A percentile compares a stretch with the other conserved stretches of the same genome.
phyloP scores from a whole-genome alignment of 2,888 invertebrate genomes.

The Branchellion lobata region DNA sequence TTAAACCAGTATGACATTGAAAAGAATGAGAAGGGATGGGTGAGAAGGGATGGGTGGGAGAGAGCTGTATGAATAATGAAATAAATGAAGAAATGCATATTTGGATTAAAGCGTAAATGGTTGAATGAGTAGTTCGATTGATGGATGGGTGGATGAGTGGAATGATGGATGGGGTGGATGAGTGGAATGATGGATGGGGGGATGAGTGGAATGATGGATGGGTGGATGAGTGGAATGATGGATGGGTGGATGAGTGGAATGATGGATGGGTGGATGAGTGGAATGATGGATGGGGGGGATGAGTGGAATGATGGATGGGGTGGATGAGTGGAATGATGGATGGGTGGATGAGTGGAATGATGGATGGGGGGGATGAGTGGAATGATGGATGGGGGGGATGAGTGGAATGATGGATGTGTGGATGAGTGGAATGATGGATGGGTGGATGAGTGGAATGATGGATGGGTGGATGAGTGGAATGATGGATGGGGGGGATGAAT shows the following conservation, averaged over 20 bases:
- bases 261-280: background rate
- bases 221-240: background rate
- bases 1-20: too few species aligned
- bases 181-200: background rate
- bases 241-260: background rate
- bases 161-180: background rate
- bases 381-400: background rate
- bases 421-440: constrained; percentile 5
- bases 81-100: too few species aligned
- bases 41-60: background rate
- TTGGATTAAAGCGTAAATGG: too few species aligned
- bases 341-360: constrained; percentile 1
- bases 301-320: background rate
- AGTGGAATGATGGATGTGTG: background rate
- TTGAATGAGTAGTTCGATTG: too few species aligned
- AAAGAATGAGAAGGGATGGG: too few species aligned
- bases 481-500: background rate
- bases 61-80: too few species aligned
- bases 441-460: background rate
- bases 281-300: constrained; percentile 8
- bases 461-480: background rate
- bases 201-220: background rate
- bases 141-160: background rate
- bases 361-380: background rate
- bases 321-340: too few species aligned